Percentiles rank a stretch among this genome's conserved stretches.
phyloP scores from a whole-genome alignment of 1,140 invertebrate genomes.

The Hyposmocoma kahamanoa region DNA sequence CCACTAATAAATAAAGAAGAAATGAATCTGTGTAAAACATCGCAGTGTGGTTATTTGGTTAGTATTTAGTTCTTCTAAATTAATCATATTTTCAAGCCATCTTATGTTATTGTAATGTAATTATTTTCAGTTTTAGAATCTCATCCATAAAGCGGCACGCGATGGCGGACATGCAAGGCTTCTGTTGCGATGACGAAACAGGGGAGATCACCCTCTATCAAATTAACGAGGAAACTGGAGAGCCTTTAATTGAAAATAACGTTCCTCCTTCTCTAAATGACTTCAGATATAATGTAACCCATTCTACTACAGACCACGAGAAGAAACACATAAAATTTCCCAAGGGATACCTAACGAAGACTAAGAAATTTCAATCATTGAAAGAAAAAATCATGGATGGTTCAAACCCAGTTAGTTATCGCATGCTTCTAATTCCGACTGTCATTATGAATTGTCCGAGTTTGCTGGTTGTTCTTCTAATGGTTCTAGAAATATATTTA shows the following conservation, averaged over 20 bases:
- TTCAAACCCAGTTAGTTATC: constrained; percentile 41
- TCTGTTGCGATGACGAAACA: constrained; percentile 49
- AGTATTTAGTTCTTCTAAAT: too few species aligned
- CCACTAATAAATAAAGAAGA: too few species aligned
- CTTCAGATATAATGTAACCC: constrained; percentile 8
- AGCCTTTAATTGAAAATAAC: constrained; percentile 28
- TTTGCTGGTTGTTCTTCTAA: constrained; percentile 35
- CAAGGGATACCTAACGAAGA: constrained; percentile 31
- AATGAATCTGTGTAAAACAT: too few species aligned
- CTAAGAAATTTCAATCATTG: constrained; percentile 43
- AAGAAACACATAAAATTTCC: constrained; percentile 34
- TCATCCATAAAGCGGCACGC: too few species aligned
- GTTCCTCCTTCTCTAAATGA: constrained; percentile 12
- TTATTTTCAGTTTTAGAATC: too few species aligned
- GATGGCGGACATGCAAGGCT: constrained; percentile 26
- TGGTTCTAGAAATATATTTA: constrained; percentile 43
- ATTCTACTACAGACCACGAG: background rate
- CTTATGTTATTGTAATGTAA: too few species aligned
- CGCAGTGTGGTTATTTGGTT: too few species aligned
- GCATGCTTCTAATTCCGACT: constrained; percentile 44
- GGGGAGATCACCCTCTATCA: constrained; percentile 44
- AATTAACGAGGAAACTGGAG: constrained; percentile 55
- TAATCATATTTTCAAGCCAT: too few species aligned
- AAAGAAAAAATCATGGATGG: constrained; percentile 49
- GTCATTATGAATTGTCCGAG: constrained; percentile 37